Percentiles rank a stretch among this genome's conserved stretches.
Evolutionary conservation across 1,140 invertebrate genomes (phyloP).

Genomic region (Paramacrobiotus metropolitanus): DNA sequence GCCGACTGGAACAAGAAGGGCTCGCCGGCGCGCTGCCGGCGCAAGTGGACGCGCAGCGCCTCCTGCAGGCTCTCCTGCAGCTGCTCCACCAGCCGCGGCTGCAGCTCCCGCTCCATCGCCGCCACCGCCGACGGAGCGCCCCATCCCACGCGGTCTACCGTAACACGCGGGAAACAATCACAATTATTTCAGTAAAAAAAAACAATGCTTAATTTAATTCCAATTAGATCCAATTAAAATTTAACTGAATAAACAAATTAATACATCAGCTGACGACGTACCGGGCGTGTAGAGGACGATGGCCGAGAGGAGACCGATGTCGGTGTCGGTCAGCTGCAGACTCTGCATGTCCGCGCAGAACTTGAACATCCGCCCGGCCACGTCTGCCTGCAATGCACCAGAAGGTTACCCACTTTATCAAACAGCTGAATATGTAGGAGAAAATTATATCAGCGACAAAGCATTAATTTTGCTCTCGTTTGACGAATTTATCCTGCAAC

Average conservation of each 20-base stretch:
- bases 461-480: too few relatives aligned
- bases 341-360: conserved; percentile 30
- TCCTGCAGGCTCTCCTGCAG: conserved; percentile 61
- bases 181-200: too few relatives aligned
- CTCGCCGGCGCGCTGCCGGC: conserved; percentile 28
- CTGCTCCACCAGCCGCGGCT: conserved; percentile 31
- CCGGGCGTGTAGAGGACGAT: conserved; percentile 55
- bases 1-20: conserved; percentile 40
- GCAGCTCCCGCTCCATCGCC: too few relatives aligned
- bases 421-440: too few relatives aligned
- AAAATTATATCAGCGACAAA: too few relatives aligned
- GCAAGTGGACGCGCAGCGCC: conserved; percentile 50
- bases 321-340: conserved; percentile 57
- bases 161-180: too few relatives aligned
- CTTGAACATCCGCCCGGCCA: conserved; percentile 42
- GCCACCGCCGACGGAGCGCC: too few relatives aligned
- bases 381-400: conserved; percentile 33
- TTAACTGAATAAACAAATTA: too few relatives aligned
- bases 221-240: too few relatives aligned
- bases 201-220: too few relatives aligned
- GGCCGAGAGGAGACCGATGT: conserved; percentile 66
- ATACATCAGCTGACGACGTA: conserved; percentile 13
- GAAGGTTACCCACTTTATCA: too few relatives aligned
- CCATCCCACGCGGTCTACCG: too few relatives aligned
- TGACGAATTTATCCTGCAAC: not conserved